Evolutionary conservation across 1,140 invertebrate species (phyloP), one percentile per base, ranked within the genome.

Genomic region (Nasonia vitripennis): DNA sequence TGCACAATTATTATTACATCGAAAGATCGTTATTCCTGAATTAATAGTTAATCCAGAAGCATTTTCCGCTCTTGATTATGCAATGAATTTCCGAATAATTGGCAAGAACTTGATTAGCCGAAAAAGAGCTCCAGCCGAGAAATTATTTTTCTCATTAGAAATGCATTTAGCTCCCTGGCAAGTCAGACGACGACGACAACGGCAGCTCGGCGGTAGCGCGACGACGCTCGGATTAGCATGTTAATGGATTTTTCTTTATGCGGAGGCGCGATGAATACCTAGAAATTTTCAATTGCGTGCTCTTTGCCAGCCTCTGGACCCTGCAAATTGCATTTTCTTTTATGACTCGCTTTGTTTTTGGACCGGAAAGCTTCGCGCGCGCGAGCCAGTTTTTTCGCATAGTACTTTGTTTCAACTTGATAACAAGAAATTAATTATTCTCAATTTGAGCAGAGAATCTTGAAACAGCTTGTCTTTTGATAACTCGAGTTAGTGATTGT

Each of bases 171-270:
- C 9, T 62, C 12, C n/a, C 55, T 27, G 17, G 51, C n/a, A 45
- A 37, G 17, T 62, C 71, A 23, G 68, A 70, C 6, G 51, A 55
- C 51, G 20, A n/a, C 41, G 3, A n/a, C 4, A 41, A 75, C 12
- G 41, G 9, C 37, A 20, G 17, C 37, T 14, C 2, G 20, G 55
- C 17, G 27, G 71, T 17, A 41, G 51, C 10, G 75, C 37, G 55
- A 45, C 31, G 62, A 78, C 62, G 71, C 75, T 78, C 12, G 23
- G 77, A 84, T 84, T 84, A 84, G 31, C 77, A 84, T 79, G 48
- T 62, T 84, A 84, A 84, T 84, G 77, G 78, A 79, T 84, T 84
- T 84, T 84, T 84, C 67, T 79, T 84, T 84, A 79, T 79, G 14
- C 17, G 51, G 9, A 71, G 17, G 17, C 41, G 41, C 41, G 68